These are phyloP conservation scores for Hemaris fuciformis DNA, from an alignment of 2,888 invertebrate genomes.

Conservation along the genomic window DNA sequence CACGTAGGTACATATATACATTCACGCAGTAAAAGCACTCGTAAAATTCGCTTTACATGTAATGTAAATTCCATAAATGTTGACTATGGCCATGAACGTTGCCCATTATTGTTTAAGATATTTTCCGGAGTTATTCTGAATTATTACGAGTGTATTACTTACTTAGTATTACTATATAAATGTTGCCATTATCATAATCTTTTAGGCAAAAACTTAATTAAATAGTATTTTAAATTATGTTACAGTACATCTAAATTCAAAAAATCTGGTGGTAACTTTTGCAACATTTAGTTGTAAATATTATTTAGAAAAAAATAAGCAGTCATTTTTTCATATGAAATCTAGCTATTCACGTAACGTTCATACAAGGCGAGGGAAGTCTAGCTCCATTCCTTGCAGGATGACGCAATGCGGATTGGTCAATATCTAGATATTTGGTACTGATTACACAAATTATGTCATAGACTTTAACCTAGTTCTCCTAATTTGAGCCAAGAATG, in stretches of 20 bases:
- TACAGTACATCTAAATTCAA: too few relatives aligned
- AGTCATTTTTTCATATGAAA: too few relatives aligned
- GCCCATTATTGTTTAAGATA: neutral
- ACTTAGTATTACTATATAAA: neutral
- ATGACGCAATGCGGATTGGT: slow-evolving; percentile 1
- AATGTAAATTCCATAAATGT: slow-evolving; percentile 28
- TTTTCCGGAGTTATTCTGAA: neutral
- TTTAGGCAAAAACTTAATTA: too few relatives aligned
- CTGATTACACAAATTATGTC: neutral
- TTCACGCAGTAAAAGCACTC: slow-evolving; percentile 10
- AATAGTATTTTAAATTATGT: too few relatives aligned
- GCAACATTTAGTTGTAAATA: too few relatives aligned
- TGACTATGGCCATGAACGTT: neutral
- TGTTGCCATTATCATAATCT: too few relatives aligned
- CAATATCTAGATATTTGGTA: neutral
- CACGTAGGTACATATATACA: slow-evolving; percentile 9
- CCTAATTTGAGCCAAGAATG: neutral
- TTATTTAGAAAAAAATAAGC: too few relatives aligned
- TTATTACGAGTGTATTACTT: neutral
- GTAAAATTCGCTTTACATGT: slow-evolving; percentile 7
- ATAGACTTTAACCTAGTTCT: neutral
- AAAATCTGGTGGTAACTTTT: too few relatives aligned
- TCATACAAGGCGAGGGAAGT: neutral
- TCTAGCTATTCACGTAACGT: neutral
- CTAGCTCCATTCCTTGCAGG: neutral